A percentile compares a stretch with the other conserved stretches of the same genome.
phyloP scores from a whole-genome alignment of 1,140 invertebrate genomes.

The Drosophila carrolli region DNA sequence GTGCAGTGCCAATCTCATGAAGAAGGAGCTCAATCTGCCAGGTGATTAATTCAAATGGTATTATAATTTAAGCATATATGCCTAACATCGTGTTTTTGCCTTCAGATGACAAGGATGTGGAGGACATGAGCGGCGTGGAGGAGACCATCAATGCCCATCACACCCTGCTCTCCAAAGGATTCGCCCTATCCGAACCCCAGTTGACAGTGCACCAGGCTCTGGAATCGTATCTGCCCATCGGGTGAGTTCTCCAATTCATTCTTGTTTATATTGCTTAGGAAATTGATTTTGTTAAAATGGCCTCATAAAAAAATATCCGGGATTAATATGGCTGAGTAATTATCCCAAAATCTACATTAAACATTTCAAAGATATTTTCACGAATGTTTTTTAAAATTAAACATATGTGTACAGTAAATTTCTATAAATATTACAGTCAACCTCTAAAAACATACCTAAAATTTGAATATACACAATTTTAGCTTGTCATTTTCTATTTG shows the following conservation, averaged over 20 bases:
- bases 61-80: neutral
- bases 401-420: neutral
- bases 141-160: constrained; percentile 91
- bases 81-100: neutral
- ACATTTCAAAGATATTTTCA: no score
- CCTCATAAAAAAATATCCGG: no score
- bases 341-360: no score
- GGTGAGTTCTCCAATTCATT: constrained; percentile 86
- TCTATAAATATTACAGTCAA: neutral
- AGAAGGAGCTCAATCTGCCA: constrained; percentile 92
- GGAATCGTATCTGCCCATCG: constrained; percentile 94
- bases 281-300: no score
- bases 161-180: constrained; percentile 93
- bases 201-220: constrained; percentile 95
- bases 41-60: constrained; percentile 69
- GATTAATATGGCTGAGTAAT: no score
- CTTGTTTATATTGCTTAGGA: neutral
- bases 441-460: neutral
- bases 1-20: constrained; percentile 95
- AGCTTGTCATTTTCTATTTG: neutral
- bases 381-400: neutral
- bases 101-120: constrained; percentile 90
- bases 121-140: constrained; percentile 90
- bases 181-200: constrained; percentile 92
- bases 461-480: no score